Conservation (phyloP, 2,113 vertebrate genomes). For the Apaloderma vittatum region DNA sequence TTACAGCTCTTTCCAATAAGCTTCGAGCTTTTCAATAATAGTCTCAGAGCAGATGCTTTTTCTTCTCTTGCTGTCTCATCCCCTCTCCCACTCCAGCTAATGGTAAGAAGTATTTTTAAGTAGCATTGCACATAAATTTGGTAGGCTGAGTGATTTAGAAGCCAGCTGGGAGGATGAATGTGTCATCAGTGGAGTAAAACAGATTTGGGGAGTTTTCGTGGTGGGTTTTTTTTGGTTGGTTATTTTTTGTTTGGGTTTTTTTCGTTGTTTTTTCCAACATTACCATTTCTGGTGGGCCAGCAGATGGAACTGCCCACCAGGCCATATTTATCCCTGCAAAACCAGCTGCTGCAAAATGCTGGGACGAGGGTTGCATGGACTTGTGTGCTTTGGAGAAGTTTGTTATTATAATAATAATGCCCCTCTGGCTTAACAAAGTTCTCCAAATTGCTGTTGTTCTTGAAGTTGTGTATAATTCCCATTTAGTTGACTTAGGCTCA, state of each 20-base stretch:
- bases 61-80: background rate
- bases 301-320: slow-evolving; percentile 73
- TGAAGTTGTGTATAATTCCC: background rate
- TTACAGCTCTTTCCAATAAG: background rate
- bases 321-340: slow-evolving; percentile 33
- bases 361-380: background rate
- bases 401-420: background rate
- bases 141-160: slow-evolving; percentile 31
- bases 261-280: background rate
- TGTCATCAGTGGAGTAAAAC: slow-evolving; percentile 47
- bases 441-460: background rate
- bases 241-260: background rate
- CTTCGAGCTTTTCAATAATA: background rate
- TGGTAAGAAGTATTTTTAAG: slow-evolving; percentile 20
- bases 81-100: background rate
- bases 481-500: background rate
- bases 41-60: background rate
- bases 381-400: background rate
- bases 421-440: background rate
- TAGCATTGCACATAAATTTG: background rate
- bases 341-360: slow-evolving; percentile 40
- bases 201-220: background rate
- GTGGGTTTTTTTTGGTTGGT: background rate
- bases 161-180: slow-evolving; percentile 49
- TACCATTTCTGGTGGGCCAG: slow-evolving; percentile 50